Evolutionary conservation across 2,797 vertebrate species (phyloP).

Genomic region (Rhinophrynus dorsalis): DNA sequence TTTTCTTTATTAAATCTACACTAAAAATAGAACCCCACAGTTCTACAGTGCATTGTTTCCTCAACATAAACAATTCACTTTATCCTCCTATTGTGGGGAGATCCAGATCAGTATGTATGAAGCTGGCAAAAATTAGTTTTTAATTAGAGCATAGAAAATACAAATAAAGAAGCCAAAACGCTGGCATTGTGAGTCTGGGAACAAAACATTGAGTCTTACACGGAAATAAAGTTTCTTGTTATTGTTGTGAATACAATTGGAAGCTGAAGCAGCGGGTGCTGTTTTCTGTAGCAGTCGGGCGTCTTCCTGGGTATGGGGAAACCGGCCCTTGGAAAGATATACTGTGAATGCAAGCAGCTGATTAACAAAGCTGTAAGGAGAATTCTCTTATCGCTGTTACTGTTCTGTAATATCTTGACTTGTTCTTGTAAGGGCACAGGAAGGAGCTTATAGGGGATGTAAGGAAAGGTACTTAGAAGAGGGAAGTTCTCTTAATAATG

Average conservation of each 20-base stretch:
- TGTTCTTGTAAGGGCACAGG: constrained; percentile 50
- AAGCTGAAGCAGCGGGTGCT: constrained; percentile 37
- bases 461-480: constrained; percentile 40
- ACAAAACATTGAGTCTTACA: constrained; percentile 37
- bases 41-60: not conserved
- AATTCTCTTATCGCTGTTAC: constrained; percentile 23
- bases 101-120: constrained; percentile 6
- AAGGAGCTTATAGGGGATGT: constrained; percentile 42
- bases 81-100: constrained; percentile 4
- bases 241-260: constrained; percentile 50
- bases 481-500: constrained; percentile 36
- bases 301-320: constrained; percentile 46
- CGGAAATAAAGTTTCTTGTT: constrained; percentile 50
- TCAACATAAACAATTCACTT: constrained; percentile 9
- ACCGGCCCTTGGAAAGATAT: constrained; percentile 39
- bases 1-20: not conserved
- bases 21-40: not conserved
- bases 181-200: constrained; percentile 38
- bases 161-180: constrained; percentile 27
- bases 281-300: constrained; percentile 30
- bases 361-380: constrained; percentile 32
- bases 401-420: constrained; percentile 32
- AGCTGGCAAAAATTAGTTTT: constrained; percentile 18
- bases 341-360: constrained; percentile 31
- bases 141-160: constrained; percentile 21